Evolutionary conservation across 2,797 vertebrate genomes (phyloP).

Genomic region (Loris lydekkerianus): DNA sequence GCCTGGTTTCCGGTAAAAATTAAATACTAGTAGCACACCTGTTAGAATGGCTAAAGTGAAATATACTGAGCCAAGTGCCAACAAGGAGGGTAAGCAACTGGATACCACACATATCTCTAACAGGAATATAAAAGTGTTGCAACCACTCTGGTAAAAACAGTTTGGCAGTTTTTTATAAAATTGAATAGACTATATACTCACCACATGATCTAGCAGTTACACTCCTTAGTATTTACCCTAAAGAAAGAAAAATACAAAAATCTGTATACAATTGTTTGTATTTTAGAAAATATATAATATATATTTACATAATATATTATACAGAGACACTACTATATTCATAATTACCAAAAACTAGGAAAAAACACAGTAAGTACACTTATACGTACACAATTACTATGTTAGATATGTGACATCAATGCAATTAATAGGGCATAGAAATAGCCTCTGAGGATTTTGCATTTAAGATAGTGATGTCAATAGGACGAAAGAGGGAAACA

Average conservation of each 20-base stretch:
- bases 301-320: too few relatives aligned
- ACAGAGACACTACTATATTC: neutral
- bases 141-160: neutral
- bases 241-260: conserved; percentile 7
- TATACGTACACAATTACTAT: neutral
- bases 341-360: neutral
- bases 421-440: neutral
- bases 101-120: neutral
- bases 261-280: neutral
- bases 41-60: neutral
- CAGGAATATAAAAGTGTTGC: neutral
- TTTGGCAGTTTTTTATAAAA: neutral
- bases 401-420: neutral
- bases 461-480: neutral
- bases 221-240: neutral
- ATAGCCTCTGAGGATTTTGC: neutral
- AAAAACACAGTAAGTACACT: neutral
- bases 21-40: neutral
- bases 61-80: neutral
- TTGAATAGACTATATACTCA: neutral
- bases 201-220: neutral
- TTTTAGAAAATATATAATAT: too few relatives aligned
- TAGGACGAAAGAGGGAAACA: neutral
- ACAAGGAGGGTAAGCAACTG: neutral
- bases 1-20: conserved; percentile 14